Conservation (phyloP, 2,797 vertebrate genomes). For the Sparus aurata region DNA sequence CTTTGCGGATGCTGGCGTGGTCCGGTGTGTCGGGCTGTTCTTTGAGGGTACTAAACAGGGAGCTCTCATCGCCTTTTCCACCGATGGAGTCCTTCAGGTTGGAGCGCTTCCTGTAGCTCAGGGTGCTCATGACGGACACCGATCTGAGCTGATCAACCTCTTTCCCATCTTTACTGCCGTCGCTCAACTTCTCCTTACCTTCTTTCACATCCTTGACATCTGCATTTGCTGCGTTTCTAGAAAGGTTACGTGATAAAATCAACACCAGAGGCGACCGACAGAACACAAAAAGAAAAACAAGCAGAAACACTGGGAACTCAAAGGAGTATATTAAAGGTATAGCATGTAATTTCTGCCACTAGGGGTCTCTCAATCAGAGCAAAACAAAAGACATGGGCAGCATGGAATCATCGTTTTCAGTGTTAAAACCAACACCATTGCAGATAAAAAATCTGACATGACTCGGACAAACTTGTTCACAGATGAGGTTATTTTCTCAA, state of each 20-base stretch:
- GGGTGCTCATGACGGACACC: slow-evolving; percentile 91
- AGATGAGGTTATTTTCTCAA: no score
- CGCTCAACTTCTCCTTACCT: slow-evolving; percentile 80
- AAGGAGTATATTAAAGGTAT: not conserved
- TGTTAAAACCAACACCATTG: no score
- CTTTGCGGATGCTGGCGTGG: slow-evolving; percentile 85
- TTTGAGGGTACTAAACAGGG: slow-evolving; percentile 91
- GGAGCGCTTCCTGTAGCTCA: slow-evolving; percentile 96
- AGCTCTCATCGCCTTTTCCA: slow-evolving; percentile 91
- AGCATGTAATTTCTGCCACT: no score
- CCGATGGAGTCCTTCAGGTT: slow-evolving; percentile 95
- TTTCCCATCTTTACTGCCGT: slow-evolving; percentile 83
- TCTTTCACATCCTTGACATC: slow-evolving; percentile 84
- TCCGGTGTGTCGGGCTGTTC: slow-evolving; percentile 88
- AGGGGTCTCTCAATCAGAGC: no score
- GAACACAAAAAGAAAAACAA: slow-evolving; percentile 40
- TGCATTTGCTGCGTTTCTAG: slow-evolving; percentile 84
- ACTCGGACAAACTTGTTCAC: no score
- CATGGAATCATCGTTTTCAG: no score
- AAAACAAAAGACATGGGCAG: no score
- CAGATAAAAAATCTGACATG: no score
- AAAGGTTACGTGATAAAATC: slow-evolving; percentile 46
- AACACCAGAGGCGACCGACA: slow-evolving; percentile 58
- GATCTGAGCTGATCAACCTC: slow-evolving; percentile 89
- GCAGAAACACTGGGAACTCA: not conserved